A percentile compares a stretch with the other conserved stretches of the same genome.
These are phyloP conservation scores for Cydia splendana DNA, from an alignment of 1,140 invertebrate genomes.

Conservation along the genomic window DNA sequence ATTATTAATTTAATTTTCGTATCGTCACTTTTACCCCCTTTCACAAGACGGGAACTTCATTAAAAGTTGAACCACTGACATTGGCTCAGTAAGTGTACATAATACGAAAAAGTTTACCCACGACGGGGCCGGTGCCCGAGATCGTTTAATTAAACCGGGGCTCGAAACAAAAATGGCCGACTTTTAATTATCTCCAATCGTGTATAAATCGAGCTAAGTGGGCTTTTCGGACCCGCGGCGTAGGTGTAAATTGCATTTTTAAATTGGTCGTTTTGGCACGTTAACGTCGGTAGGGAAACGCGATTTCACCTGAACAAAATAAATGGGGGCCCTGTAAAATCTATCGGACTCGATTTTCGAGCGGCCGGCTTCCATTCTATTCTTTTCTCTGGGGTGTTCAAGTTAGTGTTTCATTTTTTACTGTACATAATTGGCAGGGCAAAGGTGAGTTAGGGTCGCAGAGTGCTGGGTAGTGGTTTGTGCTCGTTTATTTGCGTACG, in stretches of 20 bases:
- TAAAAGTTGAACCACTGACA: slow-evolving; percentile 50
- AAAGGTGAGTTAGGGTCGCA: slow-evolving; percentile 7
- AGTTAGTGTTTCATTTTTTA: slow-evolving; percentile 24
- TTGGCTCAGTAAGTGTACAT: slow-evolving; percentile 39
- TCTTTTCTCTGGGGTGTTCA: slow-evolving; percentile 21
- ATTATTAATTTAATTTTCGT: slow-evolving; percentile 18
- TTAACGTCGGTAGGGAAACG: slow-evolving; percentile 15
- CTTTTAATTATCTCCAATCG: slow-evolving; percentile 53
- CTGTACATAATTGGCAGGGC: slow-evolving; percentile 18
- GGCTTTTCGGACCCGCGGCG: slow-evolving; percentile 32
- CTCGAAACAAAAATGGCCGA: slow-evolving; percentile 46
- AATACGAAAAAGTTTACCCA: slow-evolving; percentile 49
- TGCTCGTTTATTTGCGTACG: not conserved
- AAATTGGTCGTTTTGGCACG: slow-evolving; percentile 35
- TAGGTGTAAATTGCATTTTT: slow-evolving; percentile 40
- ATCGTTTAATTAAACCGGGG: slow-evolving; percentile 51
- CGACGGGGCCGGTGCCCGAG: slow-evolving; percentile 36
- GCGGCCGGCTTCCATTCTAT: slow-evolving; percentile 18
- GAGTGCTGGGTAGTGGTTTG: not conserved
- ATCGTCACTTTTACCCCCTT: slow-evolving; percentile 29
- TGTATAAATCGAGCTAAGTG: slow-evolving; percentile 46
- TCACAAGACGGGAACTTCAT: slow-evolving; percentile 44
- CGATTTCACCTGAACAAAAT: slow-evolving; percentile 25
- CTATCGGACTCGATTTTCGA: slow-evolving; percentile 17
- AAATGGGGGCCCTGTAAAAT: slow-evolving; percentile 23